Evolutionary conservation across 2,797 vertebrate species (phyloP), one percentile per base, ranked within the genome.

Genomic region (Peromyscus nudipes): DNA sequence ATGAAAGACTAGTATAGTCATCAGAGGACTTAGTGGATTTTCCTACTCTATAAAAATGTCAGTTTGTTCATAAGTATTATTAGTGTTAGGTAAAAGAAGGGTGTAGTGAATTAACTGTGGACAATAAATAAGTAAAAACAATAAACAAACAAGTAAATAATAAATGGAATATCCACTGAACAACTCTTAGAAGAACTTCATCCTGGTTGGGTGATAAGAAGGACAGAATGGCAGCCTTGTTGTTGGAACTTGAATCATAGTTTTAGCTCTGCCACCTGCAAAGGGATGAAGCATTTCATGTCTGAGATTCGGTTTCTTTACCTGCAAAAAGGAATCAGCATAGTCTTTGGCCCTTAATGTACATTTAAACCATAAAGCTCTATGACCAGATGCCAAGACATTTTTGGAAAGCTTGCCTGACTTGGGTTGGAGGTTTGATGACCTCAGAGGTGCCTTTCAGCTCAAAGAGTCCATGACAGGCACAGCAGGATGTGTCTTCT

Each of bases 391-490:
- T 92, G 92, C 86, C 89, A 96, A 79, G 91, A 73, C 71, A 92
- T 73, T 75, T 97, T 96, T 96, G 91, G 94, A 97, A 96, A 89
- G 65, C 40, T n/a, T 75, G 92, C 83, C 64, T 97, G 76, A 96
- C 40, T n/a, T 73, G 69, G 83, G 92, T 80, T 0, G 19, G 81
- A 76, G 82, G 40, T 93, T 93, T 89, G 29, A 89, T 92, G 96
- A 96, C 96, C 94, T 96, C 65, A 82, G 83, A 94, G 96, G 91
- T 91, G 71, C 81, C 86, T 64, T 81, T 84, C 65, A 96, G 95
- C 80, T 87, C 75, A n/a, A 64, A 97, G 77, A 93, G 91, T 83
- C 83, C 81, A 27, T 87, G 89, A 85, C 88, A 76, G 62, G 86
- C 90, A 40, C 95, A 93, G 97, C 76, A 73, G 96, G 94, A 85